phyloP scores from a whole-genome alignment of 2,113 vertebrate genomes.

The Xenopus laevis region DNA sequence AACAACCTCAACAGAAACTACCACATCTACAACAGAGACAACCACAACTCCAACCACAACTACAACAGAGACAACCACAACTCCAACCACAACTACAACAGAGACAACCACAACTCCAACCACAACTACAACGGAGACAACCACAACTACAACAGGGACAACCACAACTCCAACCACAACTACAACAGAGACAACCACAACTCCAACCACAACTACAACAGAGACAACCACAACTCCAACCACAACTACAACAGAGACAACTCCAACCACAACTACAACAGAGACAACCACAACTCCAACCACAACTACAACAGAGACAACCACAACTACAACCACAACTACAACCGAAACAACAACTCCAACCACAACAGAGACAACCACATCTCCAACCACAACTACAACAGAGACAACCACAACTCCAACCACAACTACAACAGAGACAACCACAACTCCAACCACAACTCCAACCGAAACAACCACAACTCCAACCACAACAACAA shows the following conservation, averaged over 20 bases:
- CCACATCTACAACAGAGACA: neutral
- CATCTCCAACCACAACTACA: neutral
- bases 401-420: neutral
- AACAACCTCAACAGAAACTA: fast-evolving
- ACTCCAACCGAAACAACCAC: neutral
- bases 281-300: neutral
- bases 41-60: neutral
- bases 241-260: slow-evolving; percentile 23
- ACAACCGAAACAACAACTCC: too few relatives aligned
- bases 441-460: neutral
- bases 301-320: slow-evolving; percentile 23
- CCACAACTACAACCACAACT: neutral
- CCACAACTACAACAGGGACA: neutral
- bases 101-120: neutral
- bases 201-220: too few relatives aligned
- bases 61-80: too few relatives aligned
- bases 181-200: neutral
- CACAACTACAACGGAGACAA: too few relatives aligned
- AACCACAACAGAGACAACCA: too few relatives aligned
- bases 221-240: too few relatives aligned
- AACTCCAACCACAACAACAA: too few relatives aligned
- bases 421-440: neutral
- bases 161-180: neutral
- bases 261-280: too few relatives aligned
- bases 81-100: neutral